Base-by-base conservation (phyloP, 2,113 vertebrate genomes). In the Oreochromis tanganicae region DNA sequence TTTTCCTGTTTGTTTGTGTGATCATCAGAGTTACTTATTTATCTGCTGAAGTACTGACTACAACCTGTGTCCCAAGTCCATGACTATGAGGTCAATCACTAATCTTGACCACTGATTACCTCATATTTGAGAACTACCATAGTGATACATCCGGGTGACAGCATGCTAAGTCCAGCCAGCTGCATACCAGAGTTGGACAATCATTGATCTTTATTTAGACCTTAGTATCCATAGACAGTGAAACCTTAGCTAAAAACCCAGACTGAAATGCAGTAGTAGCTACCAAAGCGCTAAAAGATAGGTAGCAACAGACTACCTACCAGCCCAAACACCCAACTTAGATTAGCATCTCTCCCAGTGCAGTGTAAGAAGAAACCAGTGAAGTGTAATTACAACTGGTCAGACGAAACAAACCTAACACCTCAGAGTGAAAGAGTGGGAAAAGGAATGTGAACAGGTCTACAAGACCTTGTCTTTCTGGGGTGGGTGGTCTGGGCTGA, bases 171-270 rank as follows among this genome's bases (percentile, higher is more conserved):
- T 66, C 66, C 59, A 80, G 88, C 75, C 57, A 84, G 85, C 57
- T 24, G 52, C 84, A 81, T 85, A 56, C 82, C 79, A 61, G 36
- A 83, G 48, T 19, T 32, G 81, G 83, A 88, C 57, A 88, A 86
- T 94, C 91, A 88, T 4, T 55, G 54, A 27, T 91, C 90, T 93
- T 86, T 89, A 89, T 94, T 94, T 94, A 93, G 91, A 88, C 36
- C 12, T 21, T 43, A 50, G 87, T 84, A 88, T 90, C 87, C 29
- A 73, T 43, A 50, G 46, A 48, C 78, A 61, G 87, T 89, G 91
- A 94, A 89, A 91, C 82, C 43, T 68, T 48, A 89, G 85, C 82
- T 75, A 83, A 87, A 89, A 83, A 2, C 32, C 21, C 14, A 82
- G 83, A n/a, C 82, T 87, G 83, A 90, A 94, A 89, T 36, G 17